phyloP scores from a whole-genome alignment of 2,113 vertebrate species.

The Actenoides lindsayi region DNA sequence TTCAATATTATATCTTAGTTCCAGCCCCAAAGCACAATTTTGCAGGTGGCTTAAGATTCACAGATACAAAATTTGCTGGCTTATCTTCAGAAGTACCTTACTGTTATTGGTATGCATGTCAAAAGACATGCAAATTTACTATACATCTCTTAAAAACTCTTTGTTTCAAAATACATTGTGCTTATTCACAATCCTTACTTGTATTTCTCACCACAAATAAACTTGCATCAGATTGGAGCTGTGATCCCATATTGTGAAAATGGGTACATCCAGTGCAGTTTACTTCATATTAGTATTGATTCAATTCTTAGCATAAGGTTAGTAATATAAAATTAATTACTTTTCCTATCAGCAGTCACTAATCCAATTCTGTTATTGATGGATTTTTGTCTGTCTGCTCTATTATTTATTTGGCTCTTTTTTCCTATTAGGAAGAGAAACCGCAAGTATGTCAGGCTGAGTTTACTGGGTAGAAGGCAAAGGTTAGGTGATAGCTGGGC shows the following conservation, averaged over 20 bases:
- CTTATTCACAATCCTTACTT: neutral
- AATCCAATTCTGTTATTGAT: slow-evolving; percentile 11
- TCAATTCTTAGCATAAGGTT: neutral
- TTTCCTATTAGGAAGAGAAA: neutral
- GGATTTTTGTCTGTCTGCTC: neutral
- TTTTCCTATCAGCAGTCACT: neutral
- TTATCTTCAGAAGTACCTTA: neutral
- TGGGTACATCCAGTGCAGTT: neutral
- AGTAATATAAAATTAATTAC: slow-evolving; percentile 11
- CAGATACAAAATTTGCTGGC: neutral
- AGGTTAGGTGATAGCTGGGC: neutral
- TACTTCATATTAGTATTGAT: neutral
- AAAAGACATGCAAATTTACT: neutral
- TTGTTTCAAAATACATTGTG: neutral
- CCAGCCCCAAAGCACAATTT: neutral
- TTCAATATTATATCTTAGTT: neutral
- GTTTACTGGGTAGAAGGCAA: neutral
- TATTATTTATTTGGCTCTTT: neutral
- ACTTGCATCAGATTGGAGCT: neutral
- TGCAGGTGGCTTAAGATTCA: neutral
- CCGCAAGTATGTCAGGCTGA: fast-evolving
- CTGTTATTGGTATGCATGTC: neutral
- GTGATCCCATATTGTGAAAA: neutral
- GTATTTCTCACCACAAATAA: neutral
- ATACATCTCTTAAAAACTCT: neutral